Base-by-base conservation (phyloP, 2,888 invertebrate genomes). In the Venusia cambrica region DNA sequence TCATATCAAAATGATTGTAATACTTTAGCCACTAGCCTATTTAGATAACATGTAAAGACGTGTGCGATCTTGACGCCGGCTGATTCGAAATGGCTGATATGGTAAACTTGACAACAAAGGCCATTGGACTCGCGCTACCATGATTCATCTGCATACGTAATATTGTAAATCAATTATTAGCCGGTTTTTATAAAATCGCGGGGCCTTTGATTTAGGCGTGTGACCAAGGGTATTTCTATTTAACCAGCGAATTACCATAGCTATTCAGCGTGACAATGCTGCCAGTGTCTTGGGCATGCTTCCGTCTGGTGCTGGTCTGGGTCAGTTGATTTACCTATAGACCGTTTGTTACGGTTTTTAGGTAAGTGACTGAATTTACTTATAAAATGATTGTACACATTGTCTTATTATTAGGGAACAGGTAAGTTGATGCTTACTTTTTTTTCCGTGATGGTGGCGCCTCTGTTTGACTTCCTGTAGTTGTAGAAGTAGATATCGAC, bases 401-500 rank as follows among this genome's bases (percentile, higher is more conserved):
- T n/a, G n/a, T n/a, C n/a, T n/a, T n/a, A n/a, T n/a, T n/a, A n/a
- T n/a, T n/a, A n/a, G n/a, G n/a, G n/a, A n/a, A n/a, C n/a, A n/a
- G n/a, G n/a, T n/a, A n/a, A n/a, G n/a, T n/a, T n/a, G n/a, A n/a
- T n/a, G n/a, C 72, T 76, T 51, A 83, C 81, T 74, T 76, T 79
- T 62, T 59, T 63, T 67, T 80, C 76, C 25, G 73, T 67, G 38
- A 73, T 60, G 17, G 72, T 58, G 18, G 60, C 61, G 10, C 69
- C 69, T 50, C 61, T 64, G 17, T 51, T 45, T 17, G 49, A 43
- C 18, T 58, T 67, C 38, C 59, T 73, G 53, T 73, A 76, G 45
- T 70, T 70, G 51, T 68, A 73, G 51, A 71, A 74, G 51, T 81
- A 79, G 24, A 87, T 78, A 21, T 74, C 73, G 28, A 83, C 76